A percentile compares a stretch with the other conserved stretches of the same genome.
Evolutionary conservation across 2,888 invertebrate species (phyloP).

Genomic region (Dynastes tityus): DNA sequence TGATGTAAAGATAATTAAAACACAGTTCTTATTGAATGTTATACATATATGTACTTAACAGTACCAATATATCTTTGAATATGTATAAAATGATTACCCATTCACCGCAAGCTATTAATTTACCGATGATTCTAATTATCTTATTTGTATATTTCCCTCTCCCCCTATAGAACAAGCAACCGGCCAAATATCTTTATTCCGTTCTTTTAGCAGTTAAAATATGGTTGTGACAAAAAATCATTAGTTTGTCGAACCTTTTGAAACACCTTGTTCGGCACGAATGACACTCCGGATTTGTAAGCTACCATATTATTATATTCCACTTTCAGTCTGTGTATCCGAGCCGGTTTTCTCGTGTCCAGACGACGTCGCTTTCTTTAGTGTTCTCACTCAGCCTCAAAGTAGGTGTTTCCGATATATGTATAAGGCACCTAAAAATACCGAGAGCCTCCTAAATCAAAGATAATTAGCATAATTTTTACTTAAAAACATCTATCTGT

Average conservation of each 20-base stretch:
- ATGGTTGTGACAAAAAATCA: constrained; percentile 47
- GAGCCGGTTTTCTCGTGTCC: constrained; percentile 51
- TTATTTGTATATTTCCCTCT: constrained; percentile 7
- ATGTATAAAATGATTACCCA: no score
- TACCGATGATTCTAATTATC: not conserved
- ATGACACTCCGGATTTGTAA: constrained; percentile 64
- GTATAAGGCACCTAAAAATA: constrained; percentile 18
- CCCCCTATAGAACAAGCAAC: not conserved
- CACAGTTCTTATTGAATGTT: no score
- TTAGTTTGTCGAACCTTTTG: constrained; percentile 50
- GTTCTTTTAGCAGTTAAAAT: constrained; percentile 43
- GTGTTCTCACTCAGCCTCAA: constrained; percentile 29
- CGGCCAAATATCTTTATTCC: constrained; percentile 38
- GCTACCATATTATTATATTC: constrained; percentile 65
- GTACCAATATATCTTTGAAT: no score
- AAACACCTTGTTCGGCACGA: constrained; percentile 62
- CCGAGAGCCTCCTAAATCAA: constrained; percentile 31
- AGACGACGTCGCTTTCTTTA: constrained; percentile 37
- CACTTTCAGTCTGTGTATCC: constrained; percentile 60
- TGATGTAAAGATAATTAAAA: no score
- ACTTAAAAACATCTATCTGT: constrained; percentile 24
- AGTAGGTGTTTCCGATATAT: constrained; percentile 48
- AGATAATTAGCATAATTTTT: constrained; percentile 44
- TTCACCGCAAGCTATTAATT: no score
- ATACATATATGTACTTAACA: no score